Percentiles rank a stretch among this genome's conserved stretches.
phyloP scores from a whole-genome alignment of 2,113 vertebrate genomes.

The Andinoacara biseriatus region DNA sequence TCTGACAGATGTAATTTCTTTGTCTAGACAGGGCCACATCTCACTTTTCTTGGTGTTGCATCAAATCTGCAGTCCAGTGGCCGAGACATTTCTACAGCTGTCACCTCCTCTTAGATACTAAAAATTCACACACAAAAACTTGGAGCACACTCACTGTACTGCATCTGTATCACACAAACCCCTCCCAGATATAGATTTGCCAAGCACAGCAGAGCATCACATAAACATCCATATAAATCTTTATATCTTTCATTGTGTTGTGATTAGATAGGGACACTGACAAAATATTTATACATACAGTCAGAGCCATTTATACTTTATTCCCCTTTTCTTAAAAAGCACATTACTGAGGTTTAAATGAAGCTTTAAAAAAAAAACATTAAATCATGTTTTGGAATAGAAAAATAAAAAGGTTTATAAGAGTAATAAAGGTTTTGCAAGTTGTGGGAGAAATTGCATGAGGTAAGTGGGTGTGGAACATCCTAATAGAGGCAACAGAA shows the following conservation, averaged over 20 bases:
- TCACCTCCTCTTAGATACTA: slow-evolving; percentile 7
- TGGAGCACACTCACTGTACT: background rate
- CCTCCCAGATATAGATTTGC: slow-evolving; percentile 34
- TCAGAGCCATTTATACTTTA: slow-evolving; percentile 1
- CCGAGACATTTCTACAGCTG: slow-evolving; percentile 28
- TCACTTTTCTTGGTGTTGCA: slow-evolving; percentile 12
- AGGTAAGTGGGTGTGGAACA: slow-evolving; percentile 6
- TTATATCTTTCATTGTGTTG: slow-evolving; percentile 28
- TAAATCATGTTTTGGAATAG: slow-evolving; percentile 29
- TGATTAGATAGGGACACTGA: slow-evolving; percentile 45
- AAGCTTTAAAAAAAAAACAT: background rate
- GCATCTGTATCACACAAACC: background rate
- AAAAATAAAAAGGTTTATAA: slow-evolving; percentile 46
- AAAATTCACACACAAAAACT: background rate
- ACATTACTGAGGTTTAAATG: slow-evolving; percentile 14
- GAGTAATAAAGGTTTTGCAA: background rate
- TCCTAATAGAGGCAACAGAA: slow-evolving; percentile 19
- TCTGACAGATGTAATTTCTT: slow-evolving; percentile 33
- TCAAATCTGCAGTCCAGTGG: slow-evolving; percentile 6
- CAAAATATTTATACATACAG: slow-evolving; percentile 41
- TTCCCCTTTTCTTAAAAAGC: background rate
- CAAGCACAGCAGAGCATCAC: slow-evolving; percentile 63
- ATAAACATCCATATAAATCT: slow-evolving; percentile 50
- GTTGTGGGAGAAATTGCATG: background rate
- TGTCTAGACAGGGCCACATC: background rate